These are phyloP conservation scores for Melitaea athalia DNA, from an alignment of 2,888 invertebrate genomes.

Conservation along the genomic window DNA sequence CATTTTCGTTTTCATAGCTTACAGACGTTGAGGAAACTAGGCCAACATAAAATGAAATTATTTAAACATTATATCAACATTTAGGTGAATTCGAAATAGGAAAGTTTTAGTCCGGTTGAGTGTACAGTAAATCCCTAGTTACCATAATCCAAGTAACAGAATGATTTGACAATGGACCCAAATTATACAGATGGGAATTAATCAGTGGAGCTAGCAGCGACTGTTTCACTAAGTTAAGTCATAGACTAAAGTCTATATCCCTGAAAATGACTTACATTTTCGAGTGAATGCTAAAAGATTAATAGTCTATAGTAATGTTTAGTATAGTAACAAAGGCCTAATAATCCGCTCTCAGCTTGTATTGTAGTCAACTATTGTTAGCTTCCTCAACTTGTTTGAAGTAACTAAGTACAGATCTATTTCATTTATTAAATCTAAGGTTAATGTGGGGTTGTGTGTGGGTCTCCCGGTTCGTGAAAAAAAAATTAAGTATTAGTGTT, in stretches of 20 bases:
- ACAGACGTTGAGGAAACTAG: background rate
- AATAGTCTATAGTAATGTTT: conserved; percentile 30
- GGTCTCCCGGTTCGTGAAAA: too few relatives aligned
- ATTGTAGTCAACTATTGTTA: background rate
- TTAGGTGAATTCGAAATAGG: conserved; percentile 7
- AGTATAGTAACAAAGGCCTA: conserved; percentile 1
- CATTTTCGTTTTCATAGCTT: too few relatives aligned
- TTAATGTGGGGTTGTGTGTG: too few relatives aligned
- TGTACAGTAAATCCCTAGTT: conserved; percentile 36
- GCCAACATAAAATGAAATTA: background rate
- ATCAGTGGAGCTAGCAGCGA: conserved; percentile 45
- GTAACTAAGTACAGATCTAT: background rate
- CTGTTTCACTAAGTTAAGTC: conserved; percentile 36
- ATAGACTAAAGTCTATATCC: conserved; percentile 32
- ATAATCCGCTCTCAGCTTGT: background rate
- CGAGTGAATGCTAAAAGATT: conserved; percentile 29
- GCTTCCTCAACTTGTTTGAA: background rate
- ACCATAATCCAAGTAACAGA: conserved; percentile 42
- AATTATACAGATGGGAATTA: conserved; percentile 56
- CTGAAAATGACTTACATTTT: conserved; percentile 30
- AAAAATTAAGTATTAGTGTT: too few relatives aligned
- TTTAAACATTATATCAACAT: conserved; percentile 1
- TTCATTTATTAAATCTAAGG: background rate
- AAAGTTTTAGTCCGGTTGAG: conserved; percentile 27
- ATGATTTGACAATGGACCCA: conserved; percentile 48